These are phyloP conservation scores for Coranthus polyacanthus DNA, from an alignment of 2,797 vertebrate genomes.

Conservation along the genomic window DNA sequence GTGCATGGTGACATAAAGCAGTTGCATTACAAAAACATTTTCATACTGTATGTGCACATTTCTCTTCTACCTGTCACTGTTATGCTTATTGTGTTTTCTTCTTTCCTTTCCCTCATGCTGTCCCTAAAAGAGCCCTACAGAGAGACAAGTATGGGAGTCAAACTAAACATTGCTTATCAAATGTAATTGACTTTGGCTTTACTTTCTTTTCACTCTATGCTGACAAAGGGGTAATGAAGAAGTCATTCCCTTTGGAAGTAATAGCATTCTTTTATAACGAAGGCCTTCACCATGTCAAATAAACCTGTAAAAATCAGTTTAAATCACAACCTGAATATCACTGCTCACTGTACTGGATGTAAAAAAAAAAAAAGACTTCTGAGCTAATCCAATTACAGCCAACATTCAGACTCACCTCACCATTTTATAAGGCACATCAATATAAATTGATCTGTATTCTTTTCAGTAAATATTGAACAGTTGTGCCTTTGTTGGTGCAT, in stretches of 20 bases:
- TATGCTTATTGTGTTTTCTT: constrained; percentile 97
- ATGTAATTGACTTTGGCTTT: constrained; percentile 99
- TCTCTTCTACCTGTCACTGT: constrained; percentile 93
- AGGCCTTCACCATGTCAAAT: constrained; percentile 39
- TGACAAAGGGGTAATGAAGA: constrained; percentile 65
- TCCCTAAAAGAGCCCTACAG: constrained; percentile 99
- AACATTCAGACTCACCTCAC: constrained; percentile 35
- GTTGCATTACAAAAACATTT: constrained; percentile 48
- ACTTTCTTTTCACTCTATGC: constrained; percentile 90
- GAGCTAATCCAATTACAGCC: constrained; percentile 36
- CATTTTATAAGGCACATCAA: constrained; percentile 40
- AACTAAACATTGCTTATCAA: constrained; percentile 99
- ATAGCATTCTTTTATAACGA: constrained; percentile 50
- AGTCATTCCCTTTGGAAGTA: constrained; percentile 64
- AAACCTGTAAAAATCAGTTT: constrained; percentile 38
- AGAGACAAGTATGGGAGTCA: constrained; percentile 99
- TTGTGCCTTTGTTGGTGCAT: constrained; percentile 31
- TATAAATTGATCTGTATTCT: constrained; percentile 51
- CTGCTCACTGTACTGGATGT: constrained; percentile 20
- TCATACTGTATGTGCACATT: constrained; percentile 87
- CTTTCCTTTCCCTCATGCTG: constrained; percentile 98
- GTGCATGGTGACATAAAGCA: constrained; percentile 49
- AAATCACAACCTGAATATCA: constrained; percentile 35
- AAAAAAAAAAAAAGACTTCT: neutral
- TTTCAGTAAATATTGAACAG: constrained; percentile 23